Base-by-base conservation (phyloP, 2,888 invertebrate genomes). In the Phortica magna region DNA sequence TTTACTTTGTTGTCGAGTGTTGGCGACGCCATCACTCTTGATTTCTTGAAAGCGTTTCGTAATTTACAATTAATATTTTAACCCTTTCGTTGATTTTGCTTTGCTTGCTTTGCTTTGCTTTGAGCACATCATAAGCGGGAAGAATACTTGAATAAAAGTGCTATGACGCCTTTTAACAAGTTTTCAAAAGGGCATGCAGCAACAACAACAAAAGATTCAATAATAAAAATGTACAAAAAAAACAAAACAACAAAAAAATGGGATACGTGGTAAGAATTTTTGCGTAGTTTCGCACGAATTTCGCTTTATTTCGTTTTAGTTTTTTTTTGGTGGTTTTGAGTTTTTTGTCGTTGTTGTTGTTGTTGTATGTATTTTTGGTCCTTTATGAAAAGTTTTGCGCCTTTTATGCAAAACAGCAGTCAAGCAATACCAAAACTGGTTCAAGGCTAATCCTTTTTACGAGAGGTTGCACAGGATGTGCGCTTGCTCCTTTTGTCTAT, bases 51-150 rank as follows among this genome's bases (percentile, higher is more conserved):
- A 83, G 80, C 81, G 85, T 87, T 12, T 88, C 84, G 84, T 85
- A 85, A 88, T 88, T 85, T 81, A 85, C 83, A 85, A 85, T 85
- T 85, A 85, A 88, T 88, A 85, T 70, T 53, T 70, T 70, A 48
- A 43, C 48, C 48, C 48, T 70, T 68, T 70, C 53, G 48, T 19
- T 48, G 61, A n/a, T 7, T 22, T 22, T 17, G 17, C 61, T 7
- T 55, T 12, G 55, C 17, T 55, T 48, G 61, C 10, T 22, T 22
- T 17, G 17, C 61, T 7, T 55, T 12, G 55, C 17, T 55, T 17
- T 55, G n/a, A 55, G 22, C 61, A 22, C 61, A 61, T 61, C 61
- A 61, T 22, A 61, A 48, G 48, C 48, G 61, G 61, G 22, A 61
- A 12, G 22, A 61, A 12, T 19, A 22, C 57, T 59, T 22, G 22